Base-by-base conservation (phyloP, 2,888 invertebrate species). In the Carcina quercana region DNA sequence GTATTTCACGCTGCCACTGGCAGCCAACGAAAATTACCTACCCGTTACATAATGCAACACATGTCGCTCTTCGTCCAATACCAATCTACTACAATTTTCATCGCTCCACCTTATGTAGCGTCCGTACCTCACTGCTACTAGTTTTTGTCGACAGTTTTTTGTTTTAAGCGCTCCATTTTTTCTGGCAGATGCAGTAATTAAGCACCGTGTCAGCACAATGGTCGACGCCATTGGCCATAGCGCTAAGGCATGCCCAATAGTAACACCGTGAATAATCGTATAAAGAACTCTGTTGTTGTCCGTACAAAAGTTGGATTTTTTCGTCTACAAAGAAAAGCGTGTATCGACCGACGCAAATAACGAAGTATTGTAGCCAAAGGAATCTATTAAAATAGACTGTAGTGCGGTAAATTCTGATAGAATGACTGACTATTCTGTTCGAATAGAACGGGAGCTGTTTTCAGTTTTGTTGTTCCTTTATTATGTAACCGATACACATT, bases 81-180 rank as follows among this genome's bases (percentile, higher is more conserved):
- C 51, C 51, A 74, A 74, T 75, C 72, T 74, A 72, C 57, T 36
- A 35, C 72, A 53, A 75, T 75, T 75, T 66, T 69, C 71, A 53
- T 59, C 74, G 74, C 61, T 55, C 52, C 53, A 52, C 48, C 53
- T 58, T 59, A 55, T 53, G 48, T 63, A 60, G 47, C 39, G 41
- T 30, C 35, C 30, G 33, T 36, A 32, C 27, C 45, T 54, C 59
- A n/a, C 55, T 57, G 50, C 50, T 26, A 32, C 38, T 35, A 33
- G 45, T 47, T 57, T 54, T 58, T 50, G 47, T 42, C 39, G 40
- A 37, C 42, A 34, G 45, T 50, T 55, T 61, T 56, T 59, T 65
- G 65, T 70, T 65, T 61, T 53, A 48, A 55, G 38, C 45, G 40
- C 37, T 37, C 35, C 40, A 34, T 57, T 65, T 62, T 63, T 64